A percentile compares a stretch with the other conserved stretches of the same genome.
Conservation (phyloP, 2,113 vertebrate species). For the Ramphastos sulfuratus region DNA sequence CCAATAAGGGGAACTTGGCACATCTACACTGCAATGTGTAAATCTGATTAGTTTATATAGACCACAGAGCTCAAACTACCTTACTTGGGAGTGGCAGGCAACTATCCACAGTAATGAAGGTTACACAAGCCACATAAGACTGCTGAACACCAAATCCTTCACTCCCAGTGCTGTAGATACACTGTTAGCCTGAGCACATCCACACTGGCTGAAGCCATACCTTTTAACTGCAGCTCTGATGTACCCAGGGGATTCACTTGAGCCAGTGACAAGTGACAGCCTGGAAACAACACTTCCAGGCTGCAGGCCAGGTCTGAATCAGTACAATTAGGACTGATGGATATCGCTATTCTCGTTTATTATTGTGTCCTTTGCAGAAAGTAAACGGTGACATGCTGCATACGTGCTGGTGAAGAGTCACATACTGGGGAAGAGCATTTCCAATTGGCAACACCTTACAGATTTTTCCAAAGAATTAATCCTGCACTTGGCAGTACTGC, state of each 20-base stretch:
- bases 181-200: rapidly evolving
- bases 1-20: background rate
- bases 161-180: background rate
- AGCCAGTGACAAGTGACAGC: background rate
- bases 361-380: background rate
- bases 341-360: background rate
- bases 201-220: rapidly evolving
- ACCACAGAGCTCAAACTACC: background rate
- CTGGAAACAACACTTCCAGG: background rate
- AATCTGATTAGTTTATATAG: background rate
- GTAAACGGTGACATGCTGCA: background rate
- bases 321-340: background rate
- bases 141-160: background rate
- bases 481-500: conserved; percentile 25
- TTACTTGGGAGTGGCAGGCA: background rate
- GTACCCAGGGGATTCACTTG: background rate
- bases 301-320: background rate
- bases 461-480: background rate
- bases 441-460: background rate
- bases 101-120: rapidly evolving
- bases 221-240: background rate
- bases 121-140: background rate
- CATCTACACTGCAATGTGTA: background rate
- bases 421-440: background rate
- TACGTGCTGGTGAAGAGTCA: background rate